Evolutionary conservation across 1,140 invertebrate species (phyloP), one percentile per base, ranked within the genome.

Genomic region (Caligus rogercresseyi): DNA sequence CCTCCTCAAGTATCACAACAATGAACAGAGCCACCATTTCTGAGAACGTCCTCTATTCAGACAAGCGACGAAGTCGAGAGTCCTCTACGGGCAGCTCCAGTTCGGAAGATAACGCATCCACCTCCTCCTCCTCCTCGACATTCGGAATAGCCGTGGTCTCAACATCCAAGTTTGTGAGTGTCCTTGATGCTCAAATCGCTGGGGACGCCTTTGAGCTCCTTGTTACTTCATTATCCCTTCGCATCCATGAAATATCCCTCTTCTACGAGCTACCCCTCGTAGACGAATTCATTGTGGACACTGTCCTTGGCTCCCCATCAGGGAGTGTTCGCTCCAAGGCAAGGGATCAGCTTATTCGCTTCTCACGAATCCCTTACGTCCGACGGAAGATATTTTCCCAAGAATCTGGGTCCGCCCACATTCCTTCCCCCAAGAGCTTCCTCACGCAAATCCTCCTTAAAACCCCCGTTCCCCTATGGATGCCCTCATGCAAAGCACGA

Each of bases 401-500:
- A 20, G 26, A 60, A 15, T n/a, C 3, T 11, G 18, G 14, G 2
- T 3, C 18, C 20, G n/a, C 4, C 4, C 21, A 20, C 14, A 31
- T 16, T n/a, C 57, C 57, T 16, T 26, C 57, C 24, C 64, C 55
- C 1, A n/a, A 43, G 14, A n/a, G 64, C 54, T 65, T 68, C 57
- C 55, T 56, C 25, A 62, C 54, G 25, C 55, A 69, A 23, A 69
- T 76, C 14, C 67, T 79, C 18, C 67, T 77, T 3, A 76, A 76
- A 64, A 75, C 77, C 59, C 74, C 73, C n/a, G 71, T 79, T n/a
- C 78, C 78, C 3, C 72, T 78, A 63, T 79, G 78, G 78, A 74
- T 78, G 18, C 69, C 76, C 2, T 76, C 76, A 3, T 72, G 72
- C 55, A 70, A 69, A 21, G 72, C 74, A 7, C 68, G 78, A 23